Percentiles rank a stretch among this genome's conserved stretches.
Conservation (phyloP, 2,888 invertebrate species). For the Dysmachus trigonus region DNA sequence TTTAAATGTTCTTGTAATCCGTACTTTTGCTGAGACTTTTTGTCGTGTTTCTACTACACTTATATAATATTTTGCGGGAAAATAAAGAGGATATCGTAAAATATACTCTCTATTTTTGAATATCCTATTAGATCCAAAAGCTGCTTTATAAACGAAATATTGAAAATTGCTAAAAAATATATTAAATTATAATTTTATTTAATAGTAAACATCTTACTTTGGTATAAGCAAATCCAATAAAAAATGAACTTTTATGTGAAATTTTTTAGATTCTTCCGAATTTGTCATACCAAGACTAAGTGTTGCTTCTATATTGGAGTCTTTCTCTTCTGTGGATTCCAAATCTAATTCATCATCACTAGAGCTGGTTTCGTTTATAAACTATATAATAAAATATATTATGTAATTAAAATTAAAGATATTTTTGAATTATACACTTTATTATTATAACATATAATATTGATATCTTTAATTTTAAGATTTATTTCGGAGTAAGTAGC, state of each 20-base stretch:
- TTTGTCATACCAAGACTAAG: not conserved
- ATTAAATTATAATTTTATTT: not conserved
- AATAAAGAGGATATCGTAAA: not conserved
- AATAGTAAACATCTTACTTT: constrained; percentile 22
- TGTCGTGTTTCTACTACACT: not conserved
- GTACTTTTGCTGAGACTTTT: not conserved
- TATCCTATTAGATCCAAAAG: not conserved
- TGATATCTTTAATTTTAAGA: too few relatives aligned
- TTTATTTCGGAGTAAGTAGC: too few relatives aligned
- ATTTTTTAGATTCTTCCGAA: not conserved
- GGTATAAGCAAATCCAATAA: constrained; percentile 42
- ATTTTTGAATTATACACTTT: too few relatives aligned
- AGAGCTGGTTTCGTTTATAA: not conserved
- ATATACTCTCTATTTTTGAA: not conserved
- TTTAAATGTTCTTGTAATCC: not conserved
- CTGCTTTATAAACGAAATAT: constrained; percentile 22
- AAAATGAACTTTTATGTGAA: constrained; percentile 21
- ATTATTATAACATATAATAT: too few relatives aligned
- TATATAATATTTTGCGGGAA: not conserved
- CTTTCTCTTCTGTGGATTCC: not conserved
- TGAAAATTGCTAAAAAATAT: constrained; percentile 41
- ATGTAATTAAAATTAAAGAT: too few relatives aligned
- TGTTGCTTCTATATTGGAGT: not conserved
- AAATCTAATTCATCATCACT: not conserved
- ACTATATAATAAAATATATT: not conserved